Base-by-base conservation (phyloP, 2,888 invertebrate genomes). In the Galerucella calmariensis region DNA sequence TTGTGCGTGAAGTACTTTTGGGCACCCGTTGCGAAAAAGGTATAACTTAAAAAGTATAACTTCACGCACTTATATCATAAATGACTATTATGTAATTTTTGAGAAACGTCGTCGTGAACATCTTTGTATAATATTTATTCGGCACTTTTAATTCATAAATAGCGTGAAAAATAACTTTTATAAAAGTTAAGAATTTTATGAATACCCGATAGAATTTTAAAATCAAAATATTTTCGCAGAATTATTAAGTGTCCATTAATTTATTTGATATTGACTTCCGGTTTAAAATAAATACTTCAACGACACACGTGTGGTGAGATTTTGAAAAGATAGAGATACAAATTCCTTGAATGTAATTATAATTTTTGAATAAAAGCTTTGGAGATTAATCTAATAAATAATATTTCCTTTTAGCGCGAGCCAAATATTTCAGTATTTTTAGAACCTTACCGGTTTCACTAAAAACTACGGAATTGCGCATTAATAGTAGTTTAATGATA, bases 361-460 rank as follows among this genome's bases (percentile, higher is more conserved):
- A 35, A 41, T 11, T 46, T n/a, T 16, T 59, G 44, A 46, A 41
- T 41, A 68, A 27, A 35, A n/a, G 10, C 48, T n/a, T 16, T 59
- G 20, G 44, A 68, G 12, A 68, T 56, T 35, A 44, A 62, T 41
- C 35, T 41, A 62, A 58, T 58, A 68, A 68, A 58, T 68, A 68
- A 56, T 16, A 68, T 56, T 68, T 58, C 41, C 59, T 68, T 68
- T 68, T 14, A 68, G n/a, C 59, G 16, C 20, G 41, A 68, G 68
- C 68, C 68, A 68, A 68, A 35, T 68, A 44, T 44, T 59, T 41
- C n/a, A 20, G 41, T 68, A 68, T 68, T 68, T 68, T 68, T 68
- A 59, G 68, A 68, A 68, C n/a, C 6, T 24, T 9, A 3, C 16
- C 9, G 12, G 46, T 41, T 24, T 66, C 27, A 16, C 51, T 24